A percentile compares a stretch with the other conserved stretches of the same genome.
Evolutionary conservation across 37 sponge, comb jelly and placozoan genomes (phyloP).

Genomic region (Axinella damicornis): DNA sequence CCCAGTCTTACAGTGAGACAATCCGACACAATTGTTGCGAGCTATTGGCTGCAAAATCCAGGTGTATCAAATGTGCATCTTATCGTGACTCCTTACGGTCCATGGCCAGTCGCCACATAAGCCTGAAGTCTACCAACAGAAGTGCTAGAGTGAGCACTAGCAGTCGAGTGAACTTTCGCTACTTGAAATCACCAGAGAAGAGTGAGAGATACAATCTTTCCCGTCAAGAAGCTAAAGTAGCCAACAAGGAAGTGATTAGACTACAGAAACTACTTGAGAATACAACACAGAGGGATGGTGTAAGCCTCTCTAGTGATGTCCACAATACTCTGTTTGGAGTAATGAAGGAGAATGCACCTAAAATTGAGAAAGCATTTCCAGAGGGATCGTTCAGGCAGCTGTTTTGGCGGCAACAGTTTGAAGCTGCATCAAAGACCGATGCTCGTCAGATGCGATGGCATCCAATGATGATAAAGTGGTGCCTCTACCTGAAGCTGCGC

Average conservation of each 20-base stretch:
- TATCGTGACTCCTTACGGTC: too few species aligned
- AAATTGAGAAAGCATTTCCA: background rate
- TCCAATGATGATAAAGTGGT: conserved; percentile 27
- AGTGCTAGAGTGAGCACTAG: too few species aligned
- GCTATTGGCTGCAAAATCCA: too few species aligned
- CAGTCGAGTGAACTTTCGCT: background rate
- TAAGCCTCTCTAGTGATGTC: background rate
- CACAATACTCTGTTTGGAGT: background rate
- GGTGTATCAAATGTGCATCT: too few species aligned
- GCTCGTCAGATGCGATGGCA: conserved; percentile 31
- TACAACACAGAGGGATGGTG: background rate
- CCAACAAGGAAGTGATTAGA: background rate
- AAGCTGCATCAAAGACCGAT: conserved; percentile 20
- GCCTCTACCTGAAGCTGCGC: conserved; percentile 13
- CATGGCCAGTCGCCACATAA: too few species aligned
- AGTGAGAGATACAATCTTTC: background rate
- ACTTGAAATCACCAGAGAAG: background rate
- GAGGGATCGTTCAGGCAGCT: conserved; percentile 4
- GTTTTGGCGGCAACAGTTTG: conserved; percentile 42
- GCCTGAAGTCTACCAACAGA: too few species aligned
- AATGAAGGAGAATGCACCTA: background rate
- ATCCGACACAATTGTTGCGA: too few species aligned
- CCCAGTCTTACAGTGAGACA: too few species aligned
- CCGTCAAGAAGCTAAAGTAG: background rate
- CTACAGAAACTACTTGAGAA: background rate